Evolutionary conservation across 2,797 vertebrate genomes (phyloP), one percentile per base, ranked within the genome.

Genomic region (Lacerta viridis): DNA sequence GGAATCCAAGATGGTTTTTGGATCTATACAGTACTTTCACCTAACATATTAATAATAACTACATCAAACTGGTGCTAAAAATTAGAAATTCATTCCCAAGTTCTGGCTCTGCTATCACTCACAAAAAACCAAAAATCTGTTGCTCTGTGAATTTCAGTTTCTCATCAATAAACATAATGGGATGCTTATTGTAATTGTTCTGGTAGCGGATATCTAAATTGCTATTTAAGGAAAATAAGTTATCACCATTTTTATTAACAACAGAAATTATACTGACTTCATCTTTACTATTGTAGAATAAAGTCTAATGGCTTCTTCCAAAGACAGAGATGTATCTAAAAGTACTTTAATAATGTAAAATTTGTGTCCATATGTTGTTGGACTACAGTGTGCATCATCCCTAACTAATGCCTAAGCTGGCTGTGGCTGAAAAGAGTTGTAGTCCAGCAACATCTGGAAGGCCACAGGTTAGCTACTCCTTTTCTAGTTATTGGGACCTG

Each of bases 401-500:
- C 61, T 23, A 64, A 64, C 20, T 7, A 64, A 23, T 64, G 61
- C 17, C 61, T 23, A 64, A 64, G 61, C 6, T 64, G 61, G 20
- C 13, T 64, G 61, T 18, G 61, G 61, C 20, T 64, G 61, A 23
- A 18, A 10, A 64, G 61, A 64, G 61, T 64, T 64, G 61, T 64
- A 64, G 50, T 55, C 50, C 50, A 55, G 50, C 50, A 55, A 55
- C 50, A 55, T 55, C 50, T 55, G 13, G 50, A 55, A 55, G 50
- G 50, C 13, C 13, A 55, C 50, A 55, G 50, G 50, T 15, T 55
- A 64, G 61, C 61, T 23, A 76, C 75, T 2, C 59, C 23, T 6
- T 74, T 84, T 74, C 78, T 59, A 61, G 8, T 61, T 72, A 76
- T 13, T 13, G 20, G 59, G 18, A 0, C 0, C 5, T 0, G 0